Evolutionary conservation across 2,888 invertebrate species (phyloP), one percentile per base, ranked within the genome.

Genomic region (Epinotia nisella): DNA sequence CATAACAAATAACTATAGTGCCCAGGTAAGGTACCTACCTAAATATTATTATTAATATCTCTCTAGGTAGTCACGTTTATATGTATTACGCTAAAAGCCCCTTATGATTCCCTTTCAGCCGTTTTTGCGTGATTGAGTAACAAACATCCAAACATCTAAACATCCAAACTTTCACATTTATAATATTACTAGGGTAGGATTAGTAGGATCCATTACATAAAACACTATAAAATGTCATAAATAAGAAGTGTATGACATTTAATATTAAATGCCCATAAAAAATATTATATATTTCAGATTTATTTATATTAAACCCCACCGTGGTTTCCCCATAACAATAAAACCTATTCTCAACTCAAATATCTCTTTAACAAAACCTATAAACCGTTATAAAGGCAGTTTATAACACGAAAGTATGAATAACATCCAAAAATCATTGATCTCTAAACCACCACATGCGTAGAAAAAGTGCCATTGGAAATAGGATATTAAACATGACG

Each of bases 321-420:
- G 55, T 13, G 24, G 56, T 45, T 45, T 45, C n/a, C 3, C 24
- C 53, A 4, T 11, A 70, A 56, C 56, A 56, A 70, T 70, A 70
- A 70, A 70, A 61, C 9, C 70, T 55, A 62, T 62, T 62, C 55
- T 35, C 17, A 56, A 70, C 15, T 64, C 56, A 70, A 70, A 70
- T 62, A 70, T 56, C 55, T 64, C 45, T 49, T 56, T 64, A 64
- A 64, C 56, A 55, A 60, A 41, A 55, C 11, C 51, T 19, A 56
- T 62, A 53, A 70, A 55, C 55, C 29, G 55, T 70, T 56, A 62
- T 15, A 70, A 55, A 45, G 17, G 70, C 45, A 45, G 62, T 70
- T 69, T 62, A 29, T 41, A 29, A 53, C 61, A 70, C 70, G 62
- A 55, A 61, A 53, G n/a, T 55, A 62, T 56, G 55, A 56, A 45